phyloP scores from a whole-genome alignment of 2,797 vertebrate genomes.

The Platyrinchus mystaceus region DNA sequence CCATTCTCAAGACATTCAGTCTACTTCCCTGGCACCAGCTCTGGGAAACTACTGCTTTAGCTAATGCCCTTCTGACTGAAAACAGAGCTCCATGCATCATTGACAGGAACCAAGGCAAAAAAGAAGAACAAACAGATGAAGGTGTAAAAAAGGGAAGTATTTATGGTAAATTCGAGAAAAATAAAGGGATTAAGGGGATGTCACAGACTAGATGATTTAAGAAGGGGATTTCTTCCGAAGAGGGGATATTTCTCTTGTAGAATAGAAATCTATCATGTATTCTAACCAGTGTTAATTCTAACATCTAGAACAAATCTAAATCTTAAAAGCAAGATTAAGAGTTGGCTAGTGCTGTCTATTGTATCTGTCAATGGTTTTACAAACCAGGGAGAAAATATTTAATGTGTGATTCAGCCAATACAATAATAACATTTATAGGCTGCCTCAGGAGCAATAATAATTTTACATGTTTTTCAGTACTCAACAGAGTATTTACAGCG shows the following conservation, averaged over 20 bases:
- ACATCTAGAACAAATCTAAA: constrained; percentile 60
- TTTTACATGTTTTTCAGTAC: constrained; percentile 47
- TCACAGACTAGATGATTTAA: constrained; percentile 56
- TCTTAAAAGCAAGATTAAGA: constrained; percentile 51
- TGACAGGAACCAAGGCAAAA: constrained; percentile 24
- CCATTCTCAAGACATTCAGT: constrained; percentile 41
- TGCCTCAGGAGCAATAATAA: constrained; percentile 31
- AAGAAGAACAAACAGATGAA: constrained; percentile 56
- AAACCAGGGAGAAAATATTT: constrained; percentile 40
- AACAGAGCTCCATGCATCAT: constrained; percentile 30
- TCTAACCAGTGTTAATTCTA: constrained; percentile 51
- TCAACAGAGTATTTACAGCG: constrained; percentile 22
- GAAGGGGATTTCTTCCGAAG: constrained; percentile 49
- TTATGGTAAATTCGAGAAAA: constrained; percentile 52
- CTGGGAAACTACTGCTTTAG: constrained; percentile 58
- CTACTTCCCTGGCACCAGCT: constrained; percentile 49
- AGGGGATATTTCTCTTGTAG: constrained; percentile 18
- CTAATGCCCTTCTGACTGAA: constrained; percentile 48
- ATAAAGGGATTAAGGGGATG: constrained; percentile 49
- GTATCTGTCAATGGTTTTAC: constrained; percentile 34
- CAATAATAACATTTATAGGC: constrained; percentile 32
- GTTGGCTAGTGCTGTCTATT: constrained; percentile 28
- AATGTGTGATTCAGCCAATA: constrained; percentile 31
- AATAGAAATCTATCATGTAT: constrained; percentile 36
- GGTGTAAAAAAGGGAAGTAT: constrained; percentile 41